phyloP scores from a whole-genome alignment of 2,113 vertebrate genomes.

The Chrysochloris asiatica region DNA sequence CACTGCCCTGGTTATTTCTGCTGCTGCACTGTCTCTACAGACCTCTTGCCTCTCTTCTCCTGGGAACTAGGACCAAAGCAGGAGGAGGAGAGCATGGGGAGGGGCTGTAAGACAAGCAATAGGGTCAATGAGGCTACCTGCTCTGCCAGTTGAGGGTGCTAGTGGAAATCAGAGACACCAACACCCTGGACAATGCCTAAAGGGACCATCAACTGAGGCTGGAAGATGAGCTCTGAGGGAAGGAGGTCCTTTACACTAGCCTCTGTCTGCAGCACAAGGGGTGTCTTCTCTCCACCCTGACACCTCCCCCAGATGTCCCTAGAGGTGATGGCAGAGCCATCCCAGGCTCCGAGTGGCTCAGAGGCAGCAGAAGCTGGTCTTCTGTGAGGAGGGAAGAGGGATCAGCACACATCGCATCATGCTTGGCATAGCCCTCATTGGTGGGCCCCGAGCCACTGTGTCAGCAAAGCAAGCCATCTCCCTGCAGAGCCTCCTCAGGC shows the following conservation, averaged over 20 bases:
- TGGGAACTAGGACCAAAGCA: neutral
- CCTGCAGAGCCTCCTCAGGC: neutral
- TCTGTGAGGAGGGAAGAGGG: neutral
- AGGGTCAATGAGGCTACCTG: neutral
- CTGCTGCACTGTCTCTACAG: neutral
- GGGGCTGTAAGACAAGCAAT: neutral
- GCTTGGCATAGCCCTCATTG: conserved; percentile 55
- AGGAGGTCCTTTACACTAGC: neutral
- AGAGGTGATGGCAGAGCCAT: neutral
- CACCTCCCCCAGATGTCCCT: neutral
- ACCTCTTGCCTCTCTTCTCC: neutral
- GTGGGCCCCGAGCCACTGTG: conserved; percentile 28
- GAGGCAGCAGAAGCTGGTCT: conserved; percentile 20
- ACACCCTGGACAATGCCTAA: neutral
- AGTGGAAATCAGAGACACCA: neutral
- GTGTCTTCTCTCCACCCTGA: neutral
- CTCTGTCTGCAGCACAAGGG: neutral
- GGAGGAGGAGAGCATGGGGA: neutral
- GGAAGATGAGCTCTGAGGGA: neutral
- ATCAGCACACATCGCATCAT: conserved; percentile 65
- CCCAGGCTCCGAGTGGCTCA: neutral
- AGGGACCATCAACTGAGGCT: neutral
- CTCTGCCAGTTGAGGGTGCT: neutral
- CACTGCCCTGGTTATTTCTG: neutral
- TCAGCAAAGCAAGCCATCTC: conserved; percentile 6